Conservation (phyloP, 1,140 invertebrate species). For the Solenopsis invicta region DNA sequence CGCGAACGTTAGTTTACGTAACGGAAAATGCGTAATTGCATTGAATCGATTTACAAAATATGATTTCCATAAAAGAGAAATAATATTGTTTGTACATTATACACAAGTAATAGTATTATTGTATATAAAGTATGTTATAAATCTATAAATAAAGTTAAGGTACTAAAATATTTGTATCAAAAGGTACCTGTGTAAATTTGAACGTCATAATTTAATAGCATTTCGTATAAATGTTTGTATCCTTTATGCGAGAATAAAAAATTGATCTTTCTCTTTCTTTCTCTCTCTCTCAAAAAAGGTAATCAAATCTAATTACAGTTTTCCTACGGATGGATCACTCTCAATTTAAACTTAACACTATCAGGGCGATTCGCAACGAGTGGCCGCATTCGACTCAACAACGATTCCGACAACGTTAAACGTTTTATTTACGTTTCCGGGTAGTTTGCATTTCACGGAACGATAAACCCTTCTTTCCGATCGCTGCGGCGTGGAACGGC, state of each 20-base stretch:
- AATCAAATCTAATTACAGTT: neutral
- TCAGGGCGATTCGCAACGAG: neutral
- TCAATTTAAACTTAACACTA: conserved; percentile 6
- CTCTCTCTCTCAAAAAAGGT: neutral
- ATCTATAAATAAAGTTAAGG: neutral
- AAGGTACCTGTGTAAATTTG: neutral
- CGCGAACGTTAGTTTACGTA: neutral
- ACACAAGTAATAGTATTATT: neutral
- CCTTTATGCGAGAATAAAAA: conserved; percentile 13
- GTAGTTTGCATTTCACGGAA: conserved; percentile 57
- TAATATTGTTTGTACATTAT: neutral
- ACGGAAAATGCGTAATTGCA: neutral
- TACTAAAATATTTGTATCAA: neutral
- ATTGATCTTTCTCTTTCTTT: no score
- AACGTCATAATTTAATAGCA: conserved; percentile 17
- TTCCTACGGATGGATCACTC: neutral
- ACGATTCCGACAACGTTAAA: conserved; percentile 17
- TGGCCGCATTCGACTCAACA: neutral
- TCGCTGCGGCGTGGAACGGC: conserved; percentile 55
- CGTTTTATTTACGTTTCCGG: conserved; percentile 59
- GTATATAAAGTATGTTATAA: neutral
- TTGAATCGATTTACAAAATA: neutral
- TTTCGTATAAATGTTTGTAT: neutral
- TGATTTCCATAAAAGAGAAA: neutral
- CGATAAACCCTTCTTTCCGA: conserved; percentile 53